Evolutionary conservation across 2,888 invertebrate genomes (phyloP).

Genomic region (Tetragonisca angustula): DNA sequence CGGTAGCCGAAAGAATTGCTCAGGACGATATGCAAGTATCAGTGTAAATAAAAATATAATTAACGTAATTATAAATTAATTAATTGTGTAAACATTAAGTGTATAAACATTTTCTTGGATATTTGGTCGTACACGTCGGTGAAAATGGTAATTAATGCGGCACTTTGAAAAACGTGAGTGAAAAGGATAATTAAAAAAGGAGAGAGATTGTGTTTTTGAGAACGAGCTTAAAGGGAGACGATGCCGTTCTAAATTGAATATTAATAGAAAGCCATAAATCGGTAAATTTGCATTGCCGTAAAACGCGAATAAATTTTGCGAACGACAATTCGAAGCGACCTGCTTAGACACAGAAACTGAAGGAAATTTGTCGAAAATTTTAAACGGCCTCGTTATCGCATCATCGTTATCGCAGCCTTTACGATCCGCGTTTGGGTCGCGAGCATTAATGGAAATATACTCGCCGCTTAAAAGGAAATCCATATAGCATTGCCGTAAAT

Average conservation of each 20-base stretch:
- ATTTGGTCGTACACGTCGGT: not conserved
- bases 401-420: not conserved
- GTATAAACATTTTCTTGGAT: no score
- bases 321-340: no score
- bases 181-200: no score
- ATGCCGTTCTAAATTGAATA: not conserved
- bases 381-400: not conserved
- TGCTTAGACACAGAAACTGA: not conserved
- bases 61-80: no score
- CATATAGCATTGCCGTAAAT: not conserved
- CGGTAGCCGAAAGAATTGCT: no score
- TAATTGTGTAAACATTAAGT: no score
- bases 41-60: no score
- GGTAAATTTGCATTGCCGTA: not conserved
- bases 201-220: no score
- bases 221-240: not conserved
- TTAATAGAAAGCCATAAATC: not conserved
- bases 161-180: not conserved
- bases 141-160: no score
- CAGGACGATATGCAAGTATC: not conserved
- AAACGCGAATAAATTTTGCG: not conserved
- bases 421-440: not conserved
- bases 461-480: not conserved
- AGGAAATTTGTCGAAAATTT: constrained; percentile 1
- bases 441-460: not conserved